A percentile compares a stretch with the other conserved stretches of the same genome.
These are phyloP conservation scores for Poeciliopsis infans DNA, from an alignment of 2,797 vertebrate genomes.

Conservation along the genomic window DNA sequence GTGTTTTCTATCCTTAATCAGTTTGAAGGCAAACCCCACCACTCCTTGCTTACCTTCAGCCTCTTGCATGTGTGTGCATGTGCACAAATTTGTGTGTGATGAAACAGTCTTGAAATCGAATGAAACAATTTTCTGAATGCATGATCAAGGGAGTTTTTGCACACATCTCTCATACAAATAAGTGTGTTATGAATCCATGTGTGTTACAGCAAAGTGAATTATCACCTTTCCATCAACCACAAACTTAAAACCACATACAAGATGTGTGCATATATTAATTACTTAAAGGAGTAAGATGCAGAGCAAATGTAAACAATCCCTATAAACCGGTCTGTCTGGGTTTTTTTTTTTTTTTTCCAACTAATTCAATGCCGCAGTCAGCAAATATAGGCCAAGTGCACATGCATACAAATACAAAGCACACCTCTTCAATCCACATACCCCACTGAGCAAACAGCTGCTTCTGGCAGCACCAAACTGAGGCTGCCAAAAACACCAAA, in stretches of 20 bases:
- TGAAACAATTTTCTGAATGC: conserved; percentile 74
- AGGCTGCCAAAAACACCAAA: conserved; percentile 56
- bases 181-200: conserved; percentile 31
- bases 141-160: conserved; percentile 66
- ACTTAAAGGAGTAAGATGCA: conserved; percentile 26
- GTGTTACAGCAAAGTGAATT: conserved; percentile 18
- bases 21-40: conserved; percentile 52
- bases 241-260: neutral
- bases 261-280: neutral
- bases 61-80: neutral
- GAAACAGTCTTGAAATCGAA: conserved; percentile 74
- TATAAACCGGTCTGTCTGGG: conserved; percentile 16
- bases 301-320: conserved; percentile 24
- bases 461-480: conserved; percentile 61
- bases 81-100: conserved; percentile 60
- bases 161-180: conserved; percentile 66
- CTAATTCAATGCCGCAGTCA: conserved; percentile 44
- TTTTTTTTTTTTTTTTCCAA: conserved; percentile 12
- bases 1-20: conserved; percentile 69
- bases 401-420: conserved; percentile 32
- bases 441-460: conserved; percentile 79
- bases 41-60: neutral
- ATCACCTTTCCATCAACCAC: conserved; percentile 10
- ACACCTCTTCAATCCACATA: conserved; percentile 37
- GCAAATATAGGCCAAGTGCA: conserved; percentile 39